Conservation (phyloP, 2,888 invertebrate species). For the Lasioglossum marginatum region DNA sequence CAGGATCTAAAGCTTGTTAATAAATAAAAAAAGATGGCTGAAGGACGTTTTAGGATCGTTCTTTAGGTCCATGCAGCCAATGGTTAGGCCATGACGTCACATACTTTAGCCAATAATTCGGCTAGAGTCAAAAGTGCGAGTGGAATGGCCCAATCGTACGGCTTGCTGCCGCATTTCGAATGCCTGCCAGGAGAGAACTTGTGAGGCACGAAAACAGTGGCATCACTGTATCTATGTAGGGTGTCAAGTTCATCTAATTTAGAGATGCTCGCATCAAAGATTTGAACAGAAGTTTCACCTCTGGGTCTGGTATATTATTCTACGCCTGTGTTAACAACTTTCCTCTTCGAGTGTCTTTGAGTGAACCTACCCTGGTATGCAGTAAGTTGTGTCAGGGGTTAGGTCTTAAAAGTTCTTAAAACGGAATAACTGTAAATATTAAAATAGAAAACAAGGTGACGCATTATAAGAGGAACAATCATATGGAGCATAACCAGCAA, state of each 20-base stretch:
- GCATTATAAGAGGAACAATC: background rate
- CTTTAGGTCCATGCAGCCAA: too few relatives aligned
- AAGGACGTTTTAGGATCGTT: too few relatives aligned
- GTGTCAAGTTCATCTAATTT: background rate
- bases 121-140: too few relatives aligned
- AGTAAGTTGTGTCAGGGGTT: conserved; percentile 20
- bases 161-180: too few relatives aligned
- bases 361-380: conserved; percentile 7
- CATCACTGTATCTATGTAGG: background rate
- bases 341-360: background rate
- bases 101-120: too few relatives aligned
- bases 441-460: background rate
- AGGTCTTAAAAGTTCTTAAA: conserved; percentile 14
- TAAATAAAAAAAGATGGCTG: too few relatives aligned
- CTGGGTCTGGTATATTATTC: background rate
- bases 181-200: too few relatives aligned
- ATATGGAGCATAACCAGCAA: conserved; percentile 14
- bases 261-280: background rate
- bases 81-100: too few relatives aligned
- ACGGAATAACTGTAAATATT: conserved; percentile 37
- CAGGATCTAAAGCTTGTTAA: too few relatives aligned
- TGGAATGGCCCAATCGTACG: too few relatives aligned
- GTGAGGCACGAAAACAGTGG: background rate
- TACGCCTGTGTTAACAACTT: background rate
- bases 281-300: background rate